Evolutionary conservation across 1,140 invertebrate genomes (phyloP).

Genomic region (Drosophila ironensis): DNA sequence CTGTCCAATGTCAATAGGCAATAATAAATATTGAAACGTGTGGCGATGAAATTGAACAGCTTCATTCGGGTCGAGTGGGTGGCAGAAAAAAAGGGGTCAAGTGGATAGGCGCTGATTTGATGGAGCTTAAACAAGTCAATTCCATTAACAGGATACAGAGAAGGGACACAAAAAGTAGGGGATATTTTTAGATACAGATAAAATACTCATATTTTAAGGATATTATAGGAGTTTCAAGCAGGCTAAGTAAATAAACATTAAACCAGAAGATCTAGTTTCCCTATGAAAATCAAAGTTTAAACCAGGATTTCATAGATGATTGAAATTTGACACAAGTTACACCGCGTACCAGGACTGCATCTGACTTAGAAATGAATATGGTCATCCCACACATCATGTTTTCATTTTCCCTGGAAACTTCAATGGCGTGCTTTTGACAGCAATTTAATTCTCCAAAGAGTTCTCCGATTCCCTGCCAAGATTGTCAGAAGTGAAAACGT

Average conservation of each 20-base stretch:
- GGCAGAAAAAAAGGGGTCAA: constrained; percentile 7
- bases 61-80: constrained; percentile 9
- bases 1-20: constrained; percentile 60
- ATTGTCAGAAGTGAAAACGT: constrained; percentile 7
- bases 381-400: constrained; percentile 1
- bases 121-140: constrained; percentile 42
- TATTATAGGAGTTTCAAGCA: too few species aligned
- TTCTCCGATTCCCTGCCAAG: constrained; percentile 2
- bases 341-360: not conserved
- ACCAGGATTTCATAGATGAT: too few species aligned
- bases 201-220: too few species aligned
- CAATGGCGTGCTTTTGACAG: too few species aligned
- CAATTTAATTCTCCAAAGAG: not conserved
- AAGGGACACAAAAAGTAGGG: not conserved
- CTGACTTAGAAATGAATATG: too few species aligned
- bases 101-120: constrained; percentile 35
- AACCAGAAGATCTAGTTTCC: too few species aligned
- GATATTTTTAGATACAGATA: too few species aligned
- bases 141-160: constrained; percentile 13
- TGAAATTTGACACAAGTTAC: not conserved
- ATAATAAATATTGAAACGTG: constrained; percentile 51
- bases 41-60: constrained; percentile 20
- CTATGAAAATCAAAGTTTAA: too few species aligned
- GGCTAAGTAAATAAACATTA: too few species aligned
- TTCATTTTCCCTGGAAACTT: constrained; percentile 8